These are phyloP conservation scores for Hydrozoanthus gracilis DNA, from an alignment of 92 coral and sea anemone genomes.

Conservation along the genomic window DNA sequence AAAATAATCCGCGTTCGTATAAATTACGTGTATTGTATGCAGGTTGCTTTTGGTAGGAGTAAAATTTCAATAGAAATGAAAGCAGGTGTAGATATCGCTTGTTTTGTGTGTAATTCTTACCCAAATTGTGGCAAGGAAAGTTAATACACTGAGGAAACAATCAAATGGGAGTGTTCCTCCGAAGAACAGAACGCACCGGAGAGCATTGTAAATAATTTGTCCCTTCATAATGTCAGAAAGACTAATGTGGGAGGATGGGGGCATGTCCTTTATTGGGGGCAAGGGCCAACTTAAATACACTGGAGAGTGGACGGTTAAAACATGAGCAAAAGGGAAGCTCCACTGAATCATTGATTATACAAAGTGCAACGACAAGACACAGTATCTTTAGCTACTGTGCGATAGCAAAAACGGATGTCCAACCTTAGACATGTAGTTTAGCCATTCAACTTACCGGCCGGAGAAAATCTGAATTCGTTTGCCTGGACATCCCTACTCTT, in stretches of 20 bases:
- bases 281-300: slow-evolving; percentile 1
- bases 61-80: not conserved
- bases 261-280: not conserved
- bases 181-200: not conserved
- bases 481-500: slow-evolving; percentile 39
- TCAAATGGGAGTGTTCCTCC: slow-evolving; percentile 43
- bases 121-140: slow-evolving; percentile 13
- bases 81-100: not conserved
- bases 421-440: not conserved
- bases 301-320: not conserved
- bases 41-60: not conserved
- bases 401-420: slow-evolving; percentile 13
- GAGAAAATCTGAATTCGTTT: slow-evolving; percentile 34
- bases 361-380: not conserved
- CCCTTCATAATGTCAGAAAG: not conserved
- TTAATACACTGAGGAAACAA: not conserved
- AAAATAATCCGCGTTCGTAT: not conserved
- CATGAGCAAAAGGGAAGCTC: not conserved
- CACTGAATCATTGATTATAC: not conserved
- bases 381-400: not conserved
- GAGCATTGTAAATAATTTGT: not conserved
- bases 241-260: not conserved
- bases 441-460: slow-evolving; percentile 23
- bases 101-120: not conserved
- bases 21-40: not conserved